These are phyloP conservation scores for Sylvia atricapilla DNA, from an alignment of 2,113 vertebrate species.

Conservation along the genomic window DNA sequence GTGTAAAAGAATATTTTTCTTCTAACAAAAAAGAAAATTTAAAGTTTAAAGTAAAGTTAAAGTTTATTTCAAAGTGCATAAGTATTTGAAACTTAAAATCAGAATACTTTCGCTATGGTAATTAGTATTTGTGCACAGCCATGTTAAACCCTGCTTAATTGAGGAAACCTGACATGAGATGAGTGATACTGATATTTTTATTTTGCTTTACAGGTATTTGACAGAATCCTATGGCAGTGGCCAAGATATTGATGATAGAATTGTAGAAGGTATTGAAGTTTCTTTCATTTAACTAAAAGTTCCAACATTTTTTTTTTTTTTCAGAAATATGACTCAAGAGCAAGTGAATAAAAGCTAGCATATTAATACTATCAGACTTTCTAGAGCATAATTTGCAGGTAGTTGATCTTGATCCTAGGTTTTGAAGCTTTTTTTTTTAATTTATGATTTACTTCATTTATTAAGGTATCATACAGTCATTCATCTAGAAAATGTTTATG, in stretches of 20 bases:
- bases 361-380: background rate
- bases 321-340: background rate
- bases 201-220: slow-evolving; percentile 81
- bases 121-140: background rate
- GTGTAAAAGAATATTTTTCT: background rate
- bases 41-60: background rate
- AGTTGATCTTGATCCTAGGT: background rate
- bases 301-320: background rate
- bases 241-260: slow-evolving; percentile 96
- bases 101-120: background rate
- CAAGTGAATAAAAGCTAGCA: background rate
- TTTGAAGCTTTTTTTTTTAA: background rate
- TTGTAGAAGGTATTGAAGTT: slow-evolving; percentile 88
- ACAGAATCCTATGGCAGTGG: slow-evolving; percentile 93
- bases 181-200: background rate
- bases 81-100: background rate
- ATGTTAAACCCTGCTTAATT: background rate
- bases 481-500: background rate
- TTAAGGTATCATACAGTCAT: background rate
- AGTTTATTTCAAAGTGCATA: background rate
- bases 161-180: background rate
- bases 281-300: background rate
- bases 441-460: background rate
- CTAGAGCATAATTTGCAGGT: background rate
- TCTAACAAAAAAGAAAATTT: background rate